phyloP scores from a whole-genome alignment of 2,113 vertebrate genomes.

The Istiophorus platypterus region DNA sequence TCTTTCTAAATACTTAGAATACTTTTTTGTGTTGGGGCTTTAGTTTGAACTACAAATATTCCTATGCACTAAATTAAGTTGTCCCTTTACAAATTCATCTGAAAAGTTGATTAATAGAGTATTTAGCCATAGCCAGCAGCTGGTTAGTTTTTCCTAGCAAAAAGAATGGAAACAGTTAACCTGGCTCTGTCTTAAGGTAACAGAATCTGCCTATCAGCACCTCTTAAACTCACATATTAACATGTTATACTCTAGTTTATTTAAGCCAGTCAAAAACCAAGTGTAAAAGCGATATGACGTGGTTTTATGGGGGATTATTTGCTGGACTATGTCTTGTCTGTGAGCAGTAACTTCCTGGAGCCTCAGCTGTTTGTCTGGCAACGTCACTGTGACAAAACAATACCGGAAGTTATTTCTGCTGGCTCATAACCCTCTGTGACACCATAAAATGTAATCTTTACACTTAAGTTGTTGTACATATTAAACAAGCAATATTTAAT shows the following conservation, averaged over 20 bases:
- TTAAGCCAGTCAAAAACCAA: neutral
- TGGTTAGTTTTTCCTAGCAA: neutral
- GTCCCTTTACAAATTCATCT: neutral
- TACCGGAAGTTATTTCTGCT: too few relatives aligned
- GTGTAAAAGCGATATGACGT: neutral
- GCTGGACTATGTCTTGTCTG: neutral
- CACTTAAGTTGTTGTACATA: too few relatives aligned
- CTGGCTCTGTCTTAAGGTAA: neutral
- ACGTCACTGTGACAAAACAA: too few relatives aligned
- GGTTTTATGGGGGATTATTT: neutral
- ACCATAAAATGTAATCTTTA: too few relatives aligned
- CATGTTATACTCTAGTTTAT: neutral
- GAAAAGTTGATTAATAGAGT: too few relatives aligned
- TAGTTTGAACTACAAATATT: neutral
- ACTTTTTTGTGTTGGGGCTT: neutral
- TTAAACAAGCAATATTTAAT: too few relatives aligned
- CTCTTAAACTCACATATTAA: neutral
- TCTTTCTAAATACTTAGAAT: neutral
- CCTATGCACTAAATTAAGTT: neutral
- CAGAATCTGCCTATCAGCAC: neutral
- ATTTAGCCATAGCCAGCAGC: neutral
- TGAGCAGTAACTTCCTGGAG: neutral
- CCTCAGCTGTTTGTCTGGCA: neutral
- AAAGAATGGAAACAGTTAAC: neutral
- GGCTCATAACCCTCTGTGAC: too few relatives aligned